Evolutionary conservation across 2,113 vertebrate genomes (phyloP), one percentile per base, ranked within the genome.

Genomic region (Atrichornis clamosus): DNA sequence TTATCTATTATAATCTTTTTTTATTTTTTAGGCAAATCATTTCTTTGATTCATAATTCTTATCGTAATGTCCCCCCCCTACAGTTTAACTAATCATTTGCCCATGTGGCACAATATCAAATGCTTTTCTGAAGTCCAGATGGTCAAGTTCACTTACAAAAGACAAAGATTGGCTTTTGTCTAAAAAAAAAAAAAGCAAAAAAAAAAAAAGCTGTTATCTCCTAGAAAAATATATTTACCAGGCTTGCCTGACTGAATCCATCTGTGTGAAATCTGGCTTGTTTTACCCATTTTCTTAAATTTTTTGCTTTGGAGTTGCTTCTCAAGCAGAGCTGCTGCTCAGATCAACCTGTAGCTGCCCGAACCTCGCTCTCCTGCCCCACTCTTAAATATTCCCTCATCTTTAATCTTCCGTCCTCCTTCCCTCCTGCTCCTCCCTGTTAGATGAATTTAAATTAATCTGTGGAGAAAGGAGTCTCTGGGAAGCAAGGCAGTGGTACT

Each of bases 1-100:
- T 90, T 86, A 77, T 86, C 79, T 88, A 27, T 67, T 90, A 63
- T 58, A 84, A 88, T 68, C 10, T 60, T 37, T 33, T 18, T 44
- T 42, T 59, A 59, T 67, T 90, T 82, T 69, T 41, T 13, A 65
- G 67, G 67, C 42, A 65, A 58, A 86, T n/a, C 37, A 80, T 80
- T 95, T 90, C 75, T 92, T 95, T 92, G 94, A 90, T 94, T 94
- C 90, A 74, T 94, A 97, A 95, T 90, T 96, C 88, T 86, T 85
- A 78, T 64, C 39, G 1, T 83, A 70, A 88, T 17, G 28, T 70
- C 90, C 50, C 55, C 75, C 50, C 94, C 90, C 95, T 90, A 74
- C 85, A 79, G 88, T 68, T 97, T 70, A 90, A 88, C 85, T 62
- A 80, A 80, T 96, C 63, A 24, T 69, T 88, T 80, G 63, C 72